Evolutionary conservation across 2,113 vertebrate species (phyloP).

Genomic region (Numida meleagris): DNA sequence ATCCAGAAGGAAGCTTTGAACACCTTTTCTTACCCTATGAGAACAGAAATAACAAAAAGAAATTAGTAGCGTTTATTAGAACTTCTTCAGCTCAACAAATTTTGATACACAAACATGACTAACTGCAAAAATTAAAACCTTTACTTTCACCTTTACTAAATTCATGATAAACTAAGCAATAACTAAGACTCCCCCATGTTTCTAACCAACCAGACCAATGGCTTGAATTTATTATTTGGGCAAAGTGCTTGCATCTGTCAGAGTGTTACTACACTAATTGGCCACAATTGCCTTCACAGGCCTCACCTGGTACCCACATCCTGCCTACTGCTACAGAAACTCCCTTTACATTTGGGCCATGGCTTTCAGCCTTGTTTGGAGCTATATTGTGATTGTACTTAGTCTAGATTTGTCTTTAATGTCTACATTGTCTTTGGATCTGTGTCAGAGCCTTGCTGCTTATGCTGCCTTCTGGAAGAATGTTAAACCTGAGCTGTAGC

Average conservation of each 20-base stretch:
- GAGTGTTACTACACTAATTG: background rate
- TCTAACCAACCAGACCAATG: background rate
- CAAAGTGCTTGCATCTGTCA: background rate
- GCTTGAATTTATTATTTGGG: accelerated
- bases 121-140: background rate
- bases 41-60: background rate
- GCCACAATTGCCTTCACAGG: background rate
- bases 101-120: background rate
- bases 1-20: background rate
- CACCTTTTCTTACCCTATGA: background rate
- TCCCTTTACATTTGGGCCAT: accelerated
- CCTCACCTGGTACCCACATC: background rate
- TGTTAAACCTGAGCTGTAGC: background rate
- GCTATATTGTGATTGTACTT: accelerated
- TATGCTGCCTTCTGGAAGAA: background rate
- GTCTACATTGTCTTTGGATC: background rate
- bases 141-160: background rate
- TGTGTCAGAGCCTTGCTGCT: background rate
- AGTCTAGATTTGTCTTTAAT: background rate
- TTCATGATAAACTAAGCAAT: background rate
- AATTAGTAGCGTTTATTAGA: background rate
- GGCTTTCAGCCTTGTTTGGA: background rate
- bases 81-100: background rate
- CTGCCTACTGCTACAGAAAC: background rate
- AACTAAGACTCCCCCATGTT: background rate